Percentiles rank a stretch among this genome's conserved stretches.
Conservation (phyloP, 1,140 invertebrate genomes). For the Brachionus calyciflorus region DNA sequence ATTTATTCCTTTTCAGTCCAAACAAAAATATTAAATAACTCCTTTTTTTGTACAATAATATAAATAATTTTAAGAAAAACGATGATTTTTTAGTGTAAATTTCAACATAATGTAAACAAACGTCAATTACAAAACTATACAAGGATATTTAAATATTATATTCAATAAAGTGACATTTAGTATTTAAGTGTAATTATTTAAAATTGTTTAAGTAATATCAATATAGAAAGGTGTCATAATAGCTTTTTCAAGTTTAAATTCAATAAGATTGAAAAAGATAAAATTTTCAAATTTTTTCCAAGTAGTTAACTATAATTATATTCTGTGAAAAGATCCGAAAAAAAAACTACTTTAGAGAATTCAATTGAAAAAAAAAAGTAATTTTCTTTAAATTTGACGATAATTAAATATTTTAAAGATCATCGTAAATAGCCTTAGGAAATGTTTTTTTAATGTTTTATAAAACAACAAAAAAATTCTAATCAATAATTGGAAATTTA, state of each 20-base stretch:
- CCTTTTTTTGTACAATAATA: too few relatives aligned
- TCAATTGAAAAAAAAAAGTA: not conserved
- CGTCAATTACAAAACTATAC: not conserved
- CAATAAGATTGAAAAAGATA: too few relatives aligned
- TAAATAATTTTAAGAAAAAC: constrained; percentile 29
- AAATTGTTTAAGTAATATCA: not conserved
- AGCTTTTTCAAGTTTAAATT: not conserved
- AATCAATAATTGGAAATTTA: constrained; percentile 18
- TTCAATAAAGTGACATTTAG: not conserved
- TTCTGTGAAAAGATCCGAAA: too few relatives aligned
- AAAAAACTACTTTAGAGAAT: too few relatives aligned
- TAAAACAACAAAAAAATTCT: not conserved
- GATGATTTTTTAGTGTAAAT: constrained; percentile 28
- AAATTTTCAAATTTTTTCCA: too few relatives aligned
- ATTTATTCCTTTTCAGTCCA: too few relatives aligned
- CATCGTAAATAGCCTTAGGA: not conserved
- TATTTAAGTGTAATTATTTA: constrained; percentile 20
- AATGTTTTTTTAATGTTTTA: too few relatives aligned
- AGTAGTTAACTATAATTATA: too few relatives aligned
- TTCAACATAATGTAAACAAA: constrained; percentile 33
- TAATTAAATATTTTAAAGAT: not conserved
- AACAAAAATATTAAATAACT: too few relatives aligned
- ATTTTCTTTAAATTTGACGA: not conserved
- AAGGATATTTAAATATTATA: not conserved
- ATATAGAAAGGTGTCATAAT: constrained; percentile 26